Evolutionary conservation across 2,888 invertebrate genomes (phyloP).

Genomic region (Caenorhabditis sp.): DNA sequence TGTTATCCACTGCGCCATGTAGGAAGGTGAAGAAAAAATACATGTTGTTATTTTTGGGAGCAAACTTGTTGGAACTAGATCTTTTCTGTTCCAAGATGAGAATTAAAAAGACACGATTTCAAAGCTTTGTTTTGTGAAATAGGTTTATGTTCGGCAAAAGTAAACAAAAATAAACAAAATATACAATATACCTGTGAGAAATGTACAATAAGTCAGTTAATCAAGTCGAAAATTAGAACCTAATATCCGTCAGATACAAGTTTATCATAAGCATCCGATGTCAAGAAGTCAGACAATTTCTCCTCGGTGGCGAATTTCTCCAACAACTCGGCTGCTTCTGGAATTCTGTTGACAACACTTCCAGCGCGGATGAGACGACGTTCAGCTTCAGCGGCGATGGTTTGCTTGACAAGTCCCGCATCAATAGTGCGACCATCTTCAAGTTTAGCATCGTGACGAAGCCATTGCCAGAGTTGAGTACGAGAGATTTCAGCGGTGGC

Average conservation of each 20-base stretch:
- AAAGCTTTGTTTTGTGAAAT: too few relatives aligned
- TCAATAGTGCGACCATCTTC: conserved; percentile 68
- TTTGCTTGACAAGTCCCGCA: conserved; percentile 71
- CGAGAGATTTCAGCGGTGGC: conserved; percentile 82
- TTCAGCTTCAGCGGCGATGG: conserved; percentile 67
- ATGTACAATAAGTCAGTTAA: too few relatives aligned
- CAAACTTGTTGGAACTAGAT: too few relatives aligned
- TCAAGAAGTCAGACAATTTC: conserved; percentile 79
- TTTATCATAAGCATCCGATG: conserved; percentile 71
- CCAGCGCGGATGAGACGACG: conserved; percentile 65
- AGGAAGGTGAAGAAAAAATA: too few relatives aligned
- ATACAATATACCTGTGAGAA: neutral
- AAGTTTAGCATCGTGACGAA: conserved; percentile 76
- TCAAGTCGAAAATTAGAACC: neutral
- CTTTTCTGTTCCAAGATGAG: too few relatives aligned
- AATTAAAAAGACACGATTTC: too few relatives aligned
- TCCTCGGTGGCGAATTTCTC: conserved; percentile 77
- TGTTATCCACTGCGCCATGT: too few relatives aligned
- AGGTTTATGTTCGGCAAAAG: too few relatives aligned
- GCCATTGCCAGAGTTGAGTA: conserved; percentile 82
- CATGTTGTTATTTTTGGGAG: too few relatives aligned
- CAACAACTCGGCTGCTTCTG: conserved; percentile 75
- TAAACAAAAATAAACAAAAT: neutral
- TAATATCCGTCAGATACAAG: conserved; percentile 70
- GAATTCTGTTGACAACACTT: conserved; percentile 63